A percentile compares a stretch with the other conserved stretches of the same genome.
phyloP scores from a whole-genome alignment of 2,797 vertebrate genomes.

The Lepilemur ruficaudatus region DNA sequence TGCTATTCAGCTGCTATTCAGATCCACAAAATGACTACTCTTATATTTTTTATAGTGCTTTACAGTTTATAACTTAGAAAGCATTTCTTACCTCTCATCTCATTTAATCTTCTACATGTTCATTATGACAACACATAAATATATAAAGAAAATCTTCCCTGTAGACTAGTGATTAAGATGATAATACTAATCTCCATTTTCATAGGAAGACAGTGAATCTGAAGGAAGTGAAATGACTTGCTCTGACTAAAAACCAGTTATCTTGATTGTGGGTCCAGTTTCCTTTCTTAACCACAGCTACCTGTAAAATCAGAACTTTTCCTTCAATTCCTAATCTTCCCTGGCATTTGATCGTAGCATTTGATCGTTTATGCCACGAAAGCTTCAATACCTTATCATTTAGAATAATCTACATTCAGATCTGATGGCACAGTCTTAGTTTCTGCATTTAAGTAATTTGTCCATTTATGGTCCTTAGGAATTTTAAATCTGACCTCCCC shows the following conservation, averaged over 20 bases:
- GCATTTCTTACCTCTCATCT: background rate
- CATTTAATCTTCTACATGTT: background rate
- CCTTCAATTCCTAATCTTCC: background rate
- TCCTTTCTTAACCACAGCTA: background rate
- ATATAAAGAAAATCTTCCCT: background rate
- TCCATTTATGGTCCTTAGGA: background rate
- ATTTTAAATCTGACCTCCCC: constrained; percentile 38
- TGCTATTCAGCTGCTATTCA: background rate
- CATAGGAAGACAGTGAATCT: background rate
- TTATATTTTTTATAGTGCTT: background rate
- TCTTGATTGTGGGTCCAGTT: background rate
- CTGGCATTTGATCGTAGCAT: background rate
- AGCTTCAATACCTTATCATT: background rate
- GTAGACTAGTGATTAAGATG: background rate
- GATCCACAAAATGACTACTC: background rate
- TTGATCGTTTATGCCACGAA: background rate
- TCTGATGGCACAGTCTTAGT: background rate
- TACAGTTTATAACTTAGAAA: background rate
- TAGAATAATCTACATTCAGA: constrained; percentile 26
- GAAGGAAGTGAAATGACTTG: background rate
- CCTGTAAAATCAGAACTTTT: background rate
- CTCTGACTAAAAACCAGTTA: background rate
- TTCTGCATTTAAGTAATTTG: constrained; percentile 24
- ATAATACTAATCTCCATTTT: background rate
- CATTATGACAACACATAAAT: background rate